Evolutionary conservation across 1,140 invertebrate species (phyloP), one percentile per base, ranked within the genome.

Genomic region (Diploscapter pachys): DNA sequence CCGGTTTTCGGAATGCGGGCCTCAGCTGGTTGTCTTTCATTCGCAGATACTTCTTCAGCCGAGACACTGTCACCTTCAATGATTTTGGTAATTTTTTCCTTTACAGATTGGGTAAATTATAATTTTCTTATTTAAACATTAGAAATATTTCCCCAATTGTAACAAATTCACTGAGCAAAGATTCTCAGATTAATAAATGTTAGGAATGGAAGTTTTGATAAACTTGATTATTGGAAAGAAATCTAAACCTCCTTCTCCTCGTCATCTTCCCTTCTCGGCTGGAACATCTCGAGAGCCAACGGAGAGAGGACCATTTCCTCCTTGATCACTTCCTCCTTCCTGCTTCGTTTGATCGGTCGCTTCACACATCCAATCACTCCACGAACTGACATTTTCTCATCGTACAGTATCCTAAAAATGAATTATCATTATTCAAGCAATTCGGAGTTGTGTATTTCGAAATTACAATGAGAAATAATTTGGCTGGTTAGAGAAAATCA

Each of bases 271-370:
- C 83, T 84, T 49, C 84, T 79, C 8, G 83, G 84, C 72, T 94
- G 90, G 86, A 98, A 99, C 86, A 99, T 88, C 0, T 96, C 96
- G 70, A 99, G 87, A 0, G 96, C 93, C 86, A 98, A 95, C 0
- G 96, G 95, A 2, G 95, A 97, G 11, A 98, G 95, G n/a, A 98
- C 94, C 82, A 97, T 93, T 75, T 94, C 92, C 0, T 92, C 91
- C 59, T 92, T 91, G 62, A 96, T 90, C 73, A 96, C 90, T 86
- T 97, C 94, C 0, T 86, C 80, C 51, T 87, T 4, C 92, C 73
- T 80, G 64, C 71, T 67, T 55, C 80, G 75, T 48, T 90, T 90
- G 85, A 92, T 93, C 65, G 90, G 91, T 86, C 95, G 95, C 0
- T 91, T 90, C 6, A 92, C 91, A 86, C 95, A 97, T 5, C 96